Percentiles rank a stretch among this genome's conserved stretches.
phyloP scores from a whole-genome alignment of 2,113 vertebrate genomes.

The Petromus typicus region DNA sequence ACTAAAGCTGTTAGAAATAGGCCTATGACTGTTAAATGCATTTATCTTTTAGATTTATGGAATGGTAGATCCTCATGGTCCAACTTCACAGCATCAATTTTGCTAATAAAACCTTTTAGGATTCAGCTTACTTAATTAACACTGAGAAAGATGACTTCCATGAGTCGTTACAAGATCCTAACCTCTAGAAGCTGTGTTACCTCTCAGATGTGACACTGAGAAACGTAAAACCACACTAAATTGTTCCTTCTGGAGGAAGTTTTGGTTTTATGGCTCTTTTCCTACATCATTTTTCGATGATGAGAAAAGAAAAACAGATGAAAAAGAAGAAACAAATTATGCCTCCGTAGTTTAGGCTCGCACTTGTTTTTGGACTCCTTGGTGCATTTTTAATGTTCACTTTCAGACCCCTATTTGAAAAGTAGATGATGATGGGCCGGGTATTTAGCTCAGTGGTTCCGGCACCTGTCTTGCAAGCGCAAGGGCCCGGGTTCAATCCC shows the following conservation, averaged over 20 bases:
- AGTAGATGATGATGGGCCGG: no score
- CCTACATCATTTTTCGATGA: slow-evolving; percentile 51
- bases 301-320: slow-evolving; percentile 6
- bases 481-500: no score
- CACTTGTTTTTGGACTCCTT: slow-evolving; percentile 1
- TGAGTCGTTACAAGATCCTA: slow-evolving; percentile 38
- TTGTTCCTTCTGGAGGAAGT: slow-evolving; percentile 57
- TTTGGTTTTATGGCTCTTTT: slow-evolving; percentile 61
- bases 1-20: slow-evolving; percentile 27
- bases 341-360: background rate
- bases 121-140: slow-evolving; percentile 72
- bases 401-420: slow-evolving; percentile 6
- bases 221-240: slow-evolving; percentile 42
- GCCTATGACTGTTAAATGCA: background rate
- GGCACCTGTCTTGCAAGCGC: no score
- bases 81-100: slow-evolving; percentile 36
- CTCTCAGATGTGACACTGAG: slow-evolving; percentile 55
- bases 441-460: no score
- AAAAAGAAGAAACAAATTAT: slow-evolving; percentile 45
- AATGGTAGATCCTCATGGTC: slow-evolving; percentile 41
- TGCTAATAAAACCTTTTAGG: slow-evolving; percentile 67
- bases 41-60: slow-evolving; percentile 56
- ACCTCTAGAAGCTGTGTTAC: slow-evolving; percentile 28
- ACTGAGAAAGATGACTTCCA: slow-evolving; percentile 29
- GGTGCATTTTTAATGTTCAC: slow-evolving; percentile 27